phyloP scores from a whole-genome alignment of 2,888 invertebrate genomes.

The Zygothrica quintamaculata region DNA sequence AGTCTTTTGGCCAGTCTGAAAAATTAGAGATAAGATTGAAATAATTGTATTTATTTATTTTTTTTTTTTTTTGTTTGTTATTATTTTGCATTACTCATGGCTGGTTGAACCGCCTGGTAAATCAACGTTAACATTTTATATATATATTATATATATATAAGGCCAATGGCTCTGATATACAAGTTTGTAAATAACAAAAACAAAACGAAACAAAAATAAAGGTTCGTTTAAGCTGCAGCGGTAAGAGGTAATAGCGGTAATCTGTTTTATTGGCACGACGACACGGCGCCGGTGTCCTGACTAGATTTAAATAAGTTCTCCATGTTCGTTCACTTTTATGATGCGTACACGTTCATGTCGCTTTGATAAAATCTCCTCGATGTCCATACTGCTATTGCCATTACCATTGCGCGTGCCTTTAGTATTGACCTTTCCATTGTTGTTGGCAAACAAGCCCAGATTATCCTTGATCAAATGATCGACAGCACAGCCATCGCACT shows the following conservation, averaged over 20 bases:
- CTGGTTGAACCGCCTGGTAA: constrained; percentile 28
- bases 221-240: constrained; percentile 6
- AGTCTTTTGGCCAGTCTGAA: background rate
- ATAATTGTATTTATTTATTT: constrained; percentile 22
- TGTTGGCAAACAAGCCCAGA: constrained; percentile 80
- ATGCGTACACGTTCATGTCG: constrained; percentile 75
- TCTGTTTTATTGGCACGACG: constrained; percentile 28
- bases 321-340: constrained; percentile 81
- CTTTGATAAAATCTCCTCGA: constrained; percentile 80
- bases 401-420: constrained; percentile 68
- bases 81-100: constrained; percentile 41
- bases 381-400: constrained; percentile 68
- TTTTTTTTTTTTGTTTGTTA: constrained; percentile 8
- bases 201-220: constrained; percentile 35
- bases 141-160: constrained; percentile 36
- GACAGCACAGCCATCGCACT: constrained; percentile 83
- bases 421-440: constrained; percentile 50
- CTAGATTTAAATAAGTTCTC: constrained; percentile 80
- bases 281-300: constrained; percentile 54
- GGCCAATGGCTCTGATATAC: constrained; percentile 48
- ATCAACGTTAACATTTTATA: constrained; percentile 35
- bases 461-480: constrained; percentile 82
- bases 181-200: constrained; percentile 31
- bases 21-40: constrained; percentile 22
- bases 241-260: background rate